Percentiles rank a stretch among this genome's conserved stretches.
Evolutionary conservation across 2,888 invertebrate genomes (phyloP).

Genomic region (Zygaena filipendulae): DNA sequence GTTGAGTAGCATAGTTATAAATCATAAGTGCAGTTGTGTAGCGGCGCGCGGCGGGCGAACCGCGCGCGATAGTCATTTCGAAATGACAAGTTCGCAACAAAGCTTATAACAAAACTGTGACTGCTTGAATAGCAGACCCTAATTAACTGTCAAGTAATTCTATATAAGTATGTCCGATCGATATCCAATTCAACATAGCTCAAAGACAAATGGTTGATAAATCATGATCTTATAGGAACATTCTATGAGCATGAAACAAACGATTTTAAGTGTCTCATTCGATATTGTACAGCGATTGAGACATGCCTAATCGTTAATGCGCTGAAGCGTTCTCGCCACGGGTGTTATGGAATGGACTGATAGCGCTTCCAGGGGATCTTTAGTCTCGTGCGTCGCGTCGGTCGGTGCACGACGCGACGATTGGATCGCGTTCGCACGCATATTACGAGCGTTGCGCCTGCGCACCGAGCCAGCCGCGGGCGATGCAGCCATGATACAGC

Average conservation of each 20-base stretch:
- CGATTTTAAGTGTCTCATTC: too few relatives aligned
- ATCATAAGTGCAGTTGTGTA: conserved; percentile 46
- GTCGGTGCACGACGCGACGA: conserved; percentile 30
- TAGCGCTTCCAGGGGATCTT: conserved; percentile 28
- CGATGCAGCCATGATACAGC: too few relatives aligned
- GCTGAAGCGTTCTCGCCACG: too few relatives aligned
- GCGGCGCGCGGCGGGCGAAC: conserved; percentile 36
- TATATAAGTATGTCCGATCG: conserved; percentile 39
- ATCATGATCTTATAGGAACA: too few relatives aligned
- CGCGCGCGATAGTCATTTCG: too few relatives aligned
- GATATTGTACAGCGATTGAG: too few relatives aligned
- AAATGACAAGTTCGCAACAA: conserved; percentile 41
- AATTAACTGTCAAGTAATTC: conserved; percentile 63
- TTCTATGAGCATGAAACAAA: too few relatives aligned
- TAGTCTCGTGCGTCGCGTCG: conserved; percentile 14
- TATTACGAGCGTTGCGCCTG: conserved; percentile 42
- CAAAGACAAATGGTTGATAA: conserved; percentile 6
- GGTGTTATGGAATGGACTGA: too few relatives aligned
- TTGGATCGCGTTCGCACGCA: conserved; percentile 64
- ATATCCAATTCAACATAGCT: conserved; percentile 21
- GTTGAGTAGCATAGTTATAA: conserved; percentile 39
- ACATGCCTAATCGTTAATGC: too few relatives aligned
- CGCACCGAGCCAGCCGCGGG: conserved; percentile 33
- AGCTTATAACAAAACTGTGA: conserved; percentile 35
- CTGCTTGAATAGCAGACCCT: conserved; percentile 49